Evolutionary conservation across 2,888 invertebrate genomes (phyloP).

Genomic region (Caenorhabditis sp.): DNA sequence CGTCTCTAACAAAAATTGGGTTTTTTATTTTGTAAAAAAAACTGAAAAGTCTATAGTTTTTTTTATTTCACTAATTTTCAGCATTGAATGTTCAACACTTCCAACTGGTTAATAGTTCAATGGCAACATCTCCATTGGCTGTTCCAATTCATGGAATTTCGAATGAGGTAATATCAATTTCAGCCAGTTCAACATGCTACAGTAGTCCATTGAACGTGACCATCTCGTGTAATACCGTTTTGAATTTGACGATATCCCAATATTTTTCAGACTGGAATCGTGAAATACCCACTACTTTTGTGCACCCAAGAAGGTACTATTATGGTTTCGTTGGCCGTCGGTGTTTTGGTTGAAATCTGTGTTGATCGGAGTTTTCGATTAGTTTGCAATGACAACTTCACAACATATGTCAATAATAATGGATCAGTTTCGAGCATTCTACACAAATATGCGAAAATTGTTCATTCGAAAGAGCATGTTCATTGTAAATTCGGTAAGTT

Average conservation of each 20-base stretch:
- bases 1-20: no score
- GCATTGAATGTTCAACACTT: neutral
- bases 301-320: conserved; percentile 72
- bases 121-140: conserved; percentile 11
- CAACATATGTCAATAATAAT: conserved; percentile 70
- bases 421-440: conserved; percentile 71
- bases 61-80: no score
- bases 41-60: no score
- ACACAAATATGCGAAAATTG: conserved; percentile 72
- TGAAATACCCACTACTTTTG: conserved; percentile 71
- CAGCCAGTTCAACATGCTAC: no score
- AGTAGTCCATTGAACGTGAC: no score
- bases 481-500: conserved; percentile 70
- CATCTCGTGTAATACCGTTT: no score
- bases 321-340: conserved; percentile 71
- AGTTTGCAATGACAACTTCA: conserved; percentile 69
- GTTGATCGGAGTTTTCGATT: conserved; percentile 72
- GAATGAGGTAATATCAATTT: no score
- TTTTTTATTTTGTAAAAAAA: no score
- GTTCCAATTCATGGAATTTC: conserved; percentile 34
- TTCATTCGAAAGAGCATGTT: conserved; percentile 72
- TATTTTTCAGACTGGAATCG: conserved; percentile 9
- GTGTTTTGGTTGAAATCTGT: conserved; percentile 73
- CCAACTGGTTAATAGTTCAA: conserved; percentile 19
- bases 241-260: neutral